Evolutionary conservation across 2,797 vertebrate species (phyloP).

Genomic region (Capromys pilorides): DNA sequence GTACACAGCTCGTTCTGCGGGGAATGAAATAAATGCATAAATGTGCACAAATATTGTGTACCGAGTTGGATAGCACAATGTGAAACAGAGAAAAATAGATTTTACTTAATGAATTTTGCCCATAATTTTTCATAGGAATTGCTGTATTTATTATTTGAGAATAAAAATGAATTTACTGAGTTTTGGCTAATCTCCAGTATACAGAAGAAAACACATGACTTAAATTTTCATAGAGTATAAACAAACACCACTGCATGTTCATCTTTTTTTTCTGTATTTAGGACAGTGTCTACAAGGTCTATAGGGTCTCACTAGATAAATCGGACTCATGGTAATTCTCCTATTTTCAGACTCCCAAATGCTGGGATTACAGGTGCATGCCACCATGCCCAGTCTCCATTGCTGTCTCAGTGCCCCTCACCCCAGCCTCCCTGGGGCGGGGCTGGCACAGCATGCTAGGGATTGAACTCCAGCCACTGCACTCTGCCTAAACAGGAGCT

Average conservation of each 20-base stretch:
- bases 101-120: slow-evolving; percentile 17
- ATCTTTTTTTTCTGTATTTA: no score
- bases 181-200: background rate
- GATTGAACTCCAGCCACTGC: no score
- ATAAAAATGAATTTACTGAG: background rate
- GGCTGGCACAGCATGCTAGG: no score
- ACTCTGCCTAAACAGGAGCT: no score
- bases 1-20: background rate
- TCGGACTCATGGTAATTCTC: no score
- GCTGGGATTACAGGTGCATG: no score
- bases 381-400: no score
- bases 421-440: no score
- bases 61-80: background rate
- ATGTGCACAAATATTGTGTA: background rate
- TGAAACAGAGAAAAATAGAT: slow-evolving; percentile 18
- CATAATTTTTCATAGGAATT: slow-evolving; percentile 31
- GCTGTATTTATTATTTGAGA: background rate
- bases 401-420: no score
- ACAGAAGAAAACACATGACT: background rate
- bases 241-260: background rate
- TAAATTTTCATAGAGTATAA: slow-evolving; percentile 16
- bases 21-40: background rate
- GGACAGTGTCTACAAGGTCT: no score
- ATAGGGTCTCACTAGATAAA: no score
- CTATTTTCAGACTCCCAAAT: no score